phyloP scores from a whole-genome alignment of 2,113 vertebrate genomes.

The Rattus rattus region DNA sequence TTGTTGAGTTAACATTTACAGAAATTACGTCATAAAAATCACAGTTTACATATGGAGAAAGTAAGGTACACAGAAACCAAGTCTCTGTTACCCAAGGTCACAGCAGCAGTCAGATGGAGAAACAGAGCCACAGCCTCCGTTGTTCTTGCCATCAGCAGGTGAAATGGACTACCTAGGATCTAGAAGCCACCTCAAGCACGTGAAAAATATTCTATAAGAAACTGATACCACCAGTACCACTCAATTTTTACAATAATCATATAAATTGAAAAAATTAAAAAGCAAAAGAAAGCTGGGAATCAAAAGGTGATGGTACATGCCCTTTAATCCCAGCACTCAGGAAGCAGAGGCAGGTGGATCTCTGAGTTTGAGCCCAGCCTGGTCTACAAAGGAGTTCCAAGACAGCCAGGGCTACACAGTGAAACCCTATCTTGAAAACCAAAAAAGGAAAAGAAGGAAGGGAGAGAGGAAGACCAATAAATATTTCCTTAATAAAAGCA shows the following conservation, averaged over 20 bases:
- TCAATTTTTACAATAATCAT: background rate
- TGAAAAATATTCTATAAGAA: background rate
- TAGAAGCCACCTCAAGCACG: background rate
- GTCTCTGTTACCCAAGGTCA: background rate
- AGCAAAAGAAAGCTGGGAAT: no score
- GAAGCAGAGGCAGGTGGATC: no score
- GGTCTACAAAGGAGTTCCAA: no score
- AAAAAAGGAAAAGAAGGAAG: no score
- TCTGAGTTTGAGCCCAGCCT: no score
- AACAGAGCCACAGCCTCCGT: background rate
- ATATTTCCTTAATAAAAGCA: background rate
- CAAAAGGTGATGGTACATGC: no score
- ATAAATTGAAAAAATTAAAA: background rate
- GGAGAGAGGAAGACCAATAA: background rate
- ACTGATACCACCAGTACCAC: background rate
- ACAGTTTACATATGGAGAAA: conserved; percentile 2
- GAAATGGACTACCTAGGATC: background rate
- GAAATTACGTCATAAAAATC: conserved; percentile 3
- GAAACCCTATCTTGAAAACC: no score
- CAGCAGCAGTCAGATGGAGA: background rate
- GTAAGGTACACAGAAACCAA: background rate
- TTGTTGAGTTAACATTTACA: background rate
- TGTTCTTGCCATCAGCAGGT: background rate
- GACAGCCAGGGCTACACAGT: no score
- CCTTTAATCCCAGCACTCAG: no score